Evolutionary conservation across 1,140 invertebrate species (phyloP).

Genomic region (Apolygus lucorum): DNA sequence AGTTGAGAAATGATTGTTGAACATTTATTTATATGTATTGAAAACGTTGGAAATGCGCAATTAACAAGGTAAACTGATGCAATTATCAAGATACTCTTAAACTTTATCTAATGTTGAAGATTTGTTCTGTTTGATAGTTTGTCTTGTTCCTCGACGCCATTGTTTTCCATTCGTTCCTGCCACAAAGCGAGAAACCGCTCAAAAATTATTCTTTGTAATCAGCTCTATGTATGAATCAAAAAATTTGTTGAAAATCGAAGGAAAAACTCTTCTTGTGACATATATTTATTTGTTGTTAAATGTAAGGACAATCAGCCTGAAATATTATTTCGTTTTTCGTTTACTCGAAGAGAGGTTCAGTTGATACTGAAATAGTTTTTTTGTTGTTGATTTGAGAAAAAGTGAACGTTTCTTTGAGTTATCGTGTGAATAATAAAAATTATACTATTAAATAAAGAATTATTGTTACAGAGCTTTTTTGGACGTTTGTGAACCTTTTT

Average conservation of each 20-base stretch:
- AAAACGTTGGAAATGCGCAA: slow-evolving; percentile 3
- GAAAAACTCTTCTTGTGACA: background rate
- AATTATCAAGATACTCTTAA: slow-evolving; percentile 10
- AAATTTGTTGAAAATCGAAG: background rate
- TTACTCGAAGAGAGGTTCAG: no score
- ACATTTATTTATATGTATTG: background rate
- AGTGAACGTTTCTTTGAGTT: background rate
- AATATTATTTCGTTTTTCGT: background rate
- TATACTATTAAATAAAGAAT: slow-evolving; percentile 12
- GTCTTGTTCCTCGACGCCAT: background rate
- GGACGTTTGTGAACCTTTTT: no score
- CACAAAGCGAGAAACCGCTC: slow-evolving; percentile 9
- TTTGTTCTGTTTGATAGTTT: background rate
- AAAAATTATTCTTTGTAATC: background rate
- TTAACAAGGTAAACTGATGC: slow-evolving; percentile 12
- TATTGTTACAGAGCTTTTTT: slow-evolving; percentile 47
- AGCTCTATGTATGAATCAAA: background rate
- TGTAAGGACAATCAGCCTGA: slow-evolving; percentile 12
- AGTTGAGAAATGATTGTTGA: background rate
- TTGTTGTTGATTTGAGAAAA: background rate
- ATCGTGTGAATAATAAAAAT: slow-evolving; percentile 9
- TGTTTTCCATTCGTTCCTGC: background rate
- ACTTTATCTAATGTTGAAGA: background rate
- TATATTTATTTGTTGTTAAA: background rate
- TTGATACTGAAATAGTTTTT: no score